Conservation (phyloP, 2,113 vertebrate species). For the Varanus salvator region DNA sequence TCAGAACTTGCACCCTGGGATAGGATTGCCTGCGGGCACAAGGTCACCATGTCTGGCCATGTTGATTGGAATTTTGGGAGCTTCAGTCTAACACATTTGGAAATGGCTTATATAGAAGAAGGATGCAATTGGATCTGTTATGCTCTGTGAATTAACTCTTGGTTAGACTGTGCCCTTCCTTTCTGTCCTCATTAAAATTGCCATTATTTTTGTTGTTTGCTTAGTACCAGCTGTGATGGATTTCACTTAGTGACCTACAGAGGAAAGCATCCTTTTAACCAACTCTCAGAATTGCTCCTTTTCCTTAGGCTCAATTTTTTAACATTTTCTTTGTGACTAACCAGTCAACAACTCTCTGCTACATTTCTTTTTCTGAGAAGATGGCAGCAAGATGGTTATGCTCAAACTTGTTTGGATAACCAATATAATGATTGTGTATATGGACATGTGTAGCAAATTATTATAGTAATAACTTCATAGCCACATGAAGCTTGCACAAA, state of each 20-base stretch:
- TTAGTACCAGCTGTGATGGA: constrained; percentile 22
- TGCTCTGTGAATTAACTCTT: constrained; percentile 34
- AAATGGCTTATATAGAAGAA: no score
- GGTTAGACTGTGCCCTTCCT: not conserved
- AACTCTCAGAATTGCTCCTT: constrained; percentile 18
- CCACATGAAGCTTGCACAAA: constrained; percentile 56
- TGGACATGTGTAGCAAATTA: constrained; percentile 52
- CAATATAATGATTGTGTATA: constrained; percentile 60
- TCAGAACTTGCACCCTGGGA: no score
- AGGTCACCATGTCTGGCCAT: no score
- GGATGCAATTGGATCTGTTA: no score
- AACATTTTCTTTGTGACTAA: constrained; percentile 15
- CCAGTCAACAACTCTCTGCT: not conserved
- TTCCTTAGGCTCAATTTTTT: constrained; percentile 33
- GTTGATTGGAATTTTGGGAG: no score
- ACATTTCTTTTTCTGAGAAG: constrained; percentile 26
- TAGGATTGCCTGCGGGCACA: no score
- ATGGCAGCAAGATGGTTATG: constrained; percentile 53
- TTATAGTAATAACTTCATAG: constrained; percentile 58
- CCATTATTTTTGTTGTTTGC: constrained; percentile 45
- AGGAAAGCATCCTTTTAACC: constrained; percentile 30
- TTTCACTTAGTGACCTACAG: constrained; percentile 40
- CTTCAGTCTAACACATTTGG: no score
- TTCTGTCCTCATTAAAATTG: constrained; percentile 40
- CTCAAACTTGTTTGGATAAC: constrained; percentile 67